These are phyloP conservation scores for Camponotus floridanus DNA, from an alignment of 1,140 invertebrate species.

Conservation along the genomic window DNA sequence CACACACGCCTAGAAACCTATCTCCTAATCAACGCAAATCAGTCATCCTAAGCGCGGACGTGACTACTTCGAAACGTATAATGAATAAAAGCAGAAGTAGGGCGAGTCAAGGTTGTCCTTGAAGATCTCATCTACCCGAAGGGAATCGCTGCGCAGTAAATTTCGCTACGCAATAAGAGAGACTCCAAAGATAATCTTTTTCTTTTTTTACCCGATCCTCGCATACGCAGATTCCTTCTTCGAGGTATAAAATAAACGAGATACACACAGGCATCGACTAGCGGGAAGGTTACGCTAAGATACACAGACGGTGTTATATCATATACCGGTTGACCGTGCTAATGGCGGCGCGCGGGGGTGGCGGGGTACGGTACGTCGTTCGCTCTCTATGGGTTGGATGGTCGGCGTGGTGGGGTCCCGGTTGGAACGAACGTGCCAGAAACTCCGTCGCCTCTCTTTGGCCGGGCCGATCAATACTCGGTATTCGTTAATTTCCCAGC, in stretches of 20 bases:
- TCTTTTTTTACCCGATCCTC: neutral
- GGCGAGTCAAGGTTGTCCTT: neutral
- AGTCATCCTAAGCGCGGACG: neutral
- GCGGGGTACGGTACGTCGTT: neutral
- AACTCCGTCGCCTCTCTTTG: slow-evolving; percentile 72
- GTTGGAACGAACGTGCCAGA: slow-evolving; percentile 82
- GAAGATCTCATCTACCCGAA: neutral
- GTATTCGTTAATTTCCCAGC: slow-evolving; percentile 29
- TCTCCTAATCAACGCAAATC: neutral
- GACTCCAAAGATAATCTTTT: neutral
- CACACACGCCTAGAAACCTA: neutral
- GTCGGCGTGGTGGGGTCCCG: slow-evolving; percentile 75
- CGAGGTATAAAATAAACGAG: neutral
- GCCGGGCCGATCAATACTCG: slow-evolving; percentile 81
- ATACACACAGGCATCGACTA: neutral
- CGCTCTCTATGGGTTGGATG: slow-evolving; percentile 17
- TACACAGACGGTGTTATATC: slow-evolving; percentile 47
- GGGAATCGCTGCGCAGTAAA: neutral
- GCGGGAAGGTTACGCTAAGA: slow-evolving; percentile 6
- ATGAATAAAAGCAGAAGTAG: neutral
- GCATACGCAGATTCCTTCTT: neutral
- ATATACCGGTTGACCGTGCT: slow-evolving; percentile 47
- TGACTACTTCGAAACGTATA: neutral
- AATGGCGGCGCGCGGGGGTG: neutral
- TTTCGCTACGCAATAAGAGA: slow-evolving; percentile 3